Evolutionary conservation across 2,113 vertebrate species (phyloP).

Genomic region (Lates calcarifer): DNA sequence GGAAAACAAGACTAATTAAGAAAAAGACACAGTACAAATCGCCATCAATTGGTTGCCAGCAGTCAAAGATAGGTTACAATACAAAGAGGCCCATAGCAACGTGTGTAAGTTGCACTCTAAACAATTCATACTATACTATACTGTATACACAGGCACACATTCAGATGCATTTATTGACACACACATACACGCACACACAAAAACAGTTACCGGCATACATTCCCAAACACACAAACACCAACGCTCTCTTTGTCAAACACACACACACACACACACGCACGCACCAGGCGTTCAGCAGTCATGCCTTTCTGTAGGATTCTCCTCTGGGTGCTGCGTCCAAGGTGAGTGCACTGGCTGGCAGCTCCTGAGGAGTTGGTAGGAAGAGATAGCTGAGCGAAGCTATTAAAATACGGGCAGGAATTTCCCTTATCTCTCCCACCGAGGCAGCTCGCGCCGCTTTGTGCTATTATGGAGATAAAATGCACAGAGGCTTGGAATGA

Average conservation of each 20-base stretch:
- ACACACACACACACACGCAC: constrained; percentile 2
- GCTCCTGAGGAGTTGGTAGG: constrained; percentile 86
- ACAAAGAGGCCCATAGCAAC: neutral
- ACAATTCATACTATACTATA: neutral
- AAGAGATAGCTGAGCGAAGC: constrained; percentile 89
- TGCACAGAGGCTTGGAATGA: constrained; percentile 82
- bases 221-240: constrained; percentile 28
- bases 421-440: constrained; percentile 82
- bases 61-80: neutral
- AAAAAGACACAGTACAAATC: neutral
- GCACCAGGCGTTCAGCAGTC: constrained; percentile 59
- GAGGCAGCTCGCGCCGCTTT: constrained; percentile 85
- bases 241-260: constrained; percentile 19
- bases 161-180: constrained; percentile 34
- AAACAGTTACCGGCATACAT: constrained; percentile 24
- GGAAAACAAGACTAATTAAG: neutral
- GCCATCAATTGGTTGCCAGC: neutral
- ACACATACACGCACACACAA: constrained; percentile 15
- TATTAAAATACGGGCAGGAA: constrained; percentile 91
- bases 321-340: constrained; percentile 86
- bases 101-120: constrained; percentile 8
- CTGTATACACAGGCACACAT: neutral
- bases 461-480: constrained; percentile 91
- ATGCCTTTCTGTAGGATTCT: constrained; percentile 84
- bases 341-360: constrained; percentile 86